phyloP scores from a whole-genome alignment of 2,888 invertebrate genomes.

The Ctenicera cuprea region DNA sequence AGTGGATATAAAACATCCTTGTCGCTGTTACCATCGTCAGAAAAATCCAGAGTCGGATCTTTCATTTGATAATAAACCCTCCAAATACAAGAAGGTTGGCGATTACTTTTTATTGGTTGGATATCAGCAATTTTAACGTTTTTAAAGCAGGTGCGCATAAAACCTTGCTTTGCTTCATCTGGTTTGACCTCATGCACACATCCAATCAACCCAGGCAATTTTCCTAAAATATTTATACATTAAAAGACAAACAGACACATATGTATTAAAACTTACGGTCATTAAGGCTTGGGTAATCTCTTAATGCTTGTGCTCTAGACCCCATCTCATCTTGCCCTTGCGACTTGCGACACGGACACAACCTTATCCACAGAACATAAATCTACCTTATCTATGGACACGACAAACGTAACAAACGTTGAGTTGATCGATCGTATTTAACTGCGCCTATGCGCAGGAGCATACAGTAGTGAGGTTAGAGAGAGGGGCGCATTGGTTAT shows the following conservation, averaged over 20 bases:
- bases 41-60: background rate
- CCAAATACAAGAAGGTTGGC: slow-evolving; percentile 2
- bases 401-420: no score
- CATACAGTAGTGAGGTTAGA: background rate
- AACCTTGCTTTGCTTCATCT: background rate
- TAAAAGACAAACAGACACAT: background rate
- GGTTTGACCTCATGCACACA: background rate
- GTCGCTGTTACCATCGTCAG: background rate
- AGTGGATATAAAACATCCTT: background rate
- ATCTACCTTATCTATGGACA: no score
- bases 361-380: no score
- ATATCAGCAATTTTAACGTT: background rate
- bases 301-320: background rate
- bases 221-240: slow-evolving; percentile 2
- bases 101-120: background rate
- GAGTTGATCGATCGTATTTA: background rate
- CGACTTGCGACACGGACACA: slow-evolving; percentile 5
- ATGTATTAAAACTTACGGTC: slow-evolving; percentile 10
- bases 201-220: background rate
- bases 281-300: background rate
- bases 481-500: slow-evolving; percentile 1
- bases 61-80: background rate
- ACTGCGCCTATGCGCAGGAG: background rate
- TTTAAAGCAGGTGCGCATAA: background rate
- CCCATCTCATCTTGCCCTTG: slow-evolving; percentile 2